phyloP scores from a whole-genome alignment of 2,113 vertebrate genomes.

The Festucalex cinctus region DNA sequence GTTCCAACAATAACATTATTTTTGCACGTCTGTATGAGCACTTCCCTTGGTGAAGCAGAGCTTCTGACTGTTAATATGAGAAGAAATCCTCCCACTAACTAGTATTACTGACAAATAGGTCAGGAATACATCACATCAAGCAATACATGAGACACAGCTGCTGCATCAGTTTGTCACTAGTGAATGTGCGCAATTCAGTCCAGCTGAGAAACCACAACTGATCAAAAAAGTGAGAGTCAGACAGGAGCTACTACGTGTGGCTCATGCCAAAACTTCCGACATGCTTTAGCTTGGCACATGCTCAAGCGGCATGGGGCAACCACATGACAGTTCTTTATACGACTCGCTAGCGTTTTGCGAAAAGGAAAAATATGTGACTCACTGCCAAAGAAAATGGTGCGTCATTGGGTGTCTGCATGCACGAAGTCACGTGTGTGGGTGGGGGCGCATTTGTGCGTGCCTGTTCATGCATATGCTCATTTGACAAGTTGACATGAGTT shows the following conservation, averaged over 20 bases:
- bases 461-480: conserved; percentile 1
- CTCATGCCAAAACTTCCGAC: background rate
- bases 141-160: background rate
- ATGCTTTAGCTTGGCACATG: background rate
- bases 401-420: background rate
- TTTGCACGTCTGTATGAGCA: background rate
- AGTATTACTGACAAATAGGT: background rate
- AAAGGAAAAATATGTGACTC: background rate
- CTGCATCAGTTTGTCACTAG: background rate
- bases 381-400: background rate
- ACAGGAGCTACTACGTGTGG: background rate
- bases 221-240: background rate
- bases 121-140: background rate
- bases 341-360: conserved; percentile 7
- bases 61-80: background rate
- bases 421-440: conserved; percentile 3
- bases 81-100: conserved; percentile 4
- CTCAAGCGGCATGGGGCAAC: background rate
- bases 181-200: background rate
- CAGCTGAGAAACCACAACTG: background rate
- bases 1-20: too few relatives aligned
- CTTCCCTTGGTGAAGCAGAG: background rate
- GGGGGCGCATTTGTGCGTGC: background rate
- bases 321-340: background rate
- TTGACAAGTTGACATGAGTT: conserved; percentile 2